Conservation (phyloP, 2,888 invertebrate genomes). For the Dexiosoma caninum region DNA sequence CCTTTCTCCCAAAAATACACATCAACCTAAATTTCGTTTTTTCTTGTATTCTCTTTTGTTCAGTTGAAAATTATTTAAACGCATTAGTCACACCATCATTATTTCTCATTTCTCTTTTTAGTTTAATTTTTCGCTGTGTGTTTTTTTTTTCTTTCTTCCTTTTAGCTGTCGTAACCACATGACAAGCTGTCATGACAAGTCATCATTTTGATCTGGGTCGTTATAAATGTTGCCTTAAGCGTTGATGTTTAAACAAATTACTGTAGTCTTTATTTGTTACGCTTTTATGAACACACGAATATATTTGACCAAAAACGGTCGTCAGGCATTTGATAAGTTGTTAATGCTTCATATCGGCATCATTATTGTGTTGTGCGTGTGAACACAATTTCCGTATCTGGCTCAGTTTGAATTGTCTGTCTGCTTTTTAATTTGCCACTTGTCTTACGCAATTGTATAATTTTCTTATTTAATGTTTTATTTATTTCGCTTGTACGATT, state of each 20-base stretch:
- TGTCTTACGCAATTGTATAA: slow-evolving; percentile 50
- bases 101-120: background rate
- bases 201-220: slow-evolving; percentile 62
- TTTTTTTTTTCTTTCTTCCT: no score
- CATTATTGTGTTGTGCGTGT: slow-evolving; percentile 1
- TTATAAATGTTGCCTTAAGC: slow-evolving; percentile 53
- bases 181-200: slow-evolving; percentile 61
- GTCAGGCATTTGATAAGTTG: slow-evolving; percentile 52
- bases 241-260: slow-evolving; percentile 53
- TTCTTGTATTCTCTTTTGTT: background rate
- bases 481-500: background rate
- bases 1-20: slow-evolving; percentile 52
- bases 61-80: slow-evolving; percentile 41
- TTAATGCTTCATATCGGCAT: slow-evolving; percentile 48
- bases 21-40: slow-evolving; percentile 14
- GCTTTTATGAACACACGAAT: slow-evolving; percentile 28
- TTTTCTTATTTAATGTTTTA: background rate
- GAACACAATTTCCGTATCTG: slow-evolving; percentile 18
- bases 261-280: slow-evolving; percentile 42
- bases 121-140: no score
- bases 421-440: slow-evolving; percentile 39
- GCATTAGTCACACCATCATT: slow-evolving; percentile 54
- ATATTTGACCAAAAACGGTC: slow-evolving; percentile 48
- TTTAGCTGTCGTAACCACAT: slow-evolving; percentile 42
- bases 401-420: background rate